Evolutionary conservation across 2,113 vertebrate species (phyloP).

Genomic region (Tragelaphus buxtoni): DNA sequence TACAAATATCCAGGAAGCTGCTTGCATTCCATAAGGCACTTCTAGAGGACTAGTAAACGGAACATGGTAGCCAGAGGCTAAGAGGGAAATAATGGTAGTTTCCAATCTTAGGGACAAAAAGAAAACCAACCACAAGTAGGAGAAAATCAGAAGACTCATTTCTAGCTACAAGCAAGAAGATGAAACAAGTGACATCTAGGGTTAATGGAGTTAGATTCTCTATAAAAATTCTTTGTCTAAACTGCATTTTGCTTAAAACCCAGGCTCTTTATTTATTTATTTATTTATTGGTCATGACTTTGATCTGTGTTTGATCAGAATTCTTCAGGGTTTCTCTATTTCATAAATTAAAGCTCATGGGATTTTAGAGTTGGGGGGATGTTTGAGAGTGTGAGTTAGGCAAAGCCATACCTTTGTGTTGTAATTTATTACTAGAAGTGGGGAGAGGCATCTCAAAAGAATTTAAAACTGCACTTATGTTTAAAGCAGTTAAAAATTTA

Average conservation of each 20-base stretch:
- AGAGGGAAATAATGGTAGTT: not conserved
- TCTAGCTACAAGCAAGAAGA: not conserved
- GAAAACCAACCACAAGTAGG: not conserved
- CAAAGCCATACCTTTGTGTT: not conserved
- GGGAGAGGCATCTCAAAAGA: not conserved
- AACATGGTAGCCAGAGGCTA: not conserved
- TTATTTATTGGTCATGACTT: not conserved
- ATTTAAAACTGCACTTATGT: not conserved
- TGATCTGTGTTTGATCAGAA: not conserved
- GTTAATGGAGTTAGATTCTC: not conserved
- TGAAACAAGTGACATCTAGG: not conserved
- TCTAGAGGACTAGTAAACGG: not conserved
- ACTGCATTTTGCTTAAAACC: not conserved
- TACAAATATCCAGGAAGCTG: not conserved
- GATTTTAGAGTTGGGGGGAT: not conserved
- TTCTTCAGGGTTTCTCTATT: not conserved
- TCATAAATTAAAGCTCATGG: not conserved
- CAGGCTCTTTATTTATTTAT: not conserved
- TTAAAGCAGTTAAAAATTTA: not conserved
- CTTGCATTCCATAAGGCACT: not conserved
- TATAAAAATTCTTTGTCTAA: not conserved
- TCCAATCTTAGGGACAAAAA: conserved; percentile 8
- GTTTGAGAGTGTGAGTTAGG: not conserved
- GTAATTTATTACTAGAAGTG: not conserved
- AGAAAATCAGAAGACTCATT: not conserved